A percentile compares a stretch with the other conserved stretches of the same genome.
phyloP scores from a whole-genome alignment of 2,888 invertebrate genomes.

The Drosophila buzzatii region DNA sequence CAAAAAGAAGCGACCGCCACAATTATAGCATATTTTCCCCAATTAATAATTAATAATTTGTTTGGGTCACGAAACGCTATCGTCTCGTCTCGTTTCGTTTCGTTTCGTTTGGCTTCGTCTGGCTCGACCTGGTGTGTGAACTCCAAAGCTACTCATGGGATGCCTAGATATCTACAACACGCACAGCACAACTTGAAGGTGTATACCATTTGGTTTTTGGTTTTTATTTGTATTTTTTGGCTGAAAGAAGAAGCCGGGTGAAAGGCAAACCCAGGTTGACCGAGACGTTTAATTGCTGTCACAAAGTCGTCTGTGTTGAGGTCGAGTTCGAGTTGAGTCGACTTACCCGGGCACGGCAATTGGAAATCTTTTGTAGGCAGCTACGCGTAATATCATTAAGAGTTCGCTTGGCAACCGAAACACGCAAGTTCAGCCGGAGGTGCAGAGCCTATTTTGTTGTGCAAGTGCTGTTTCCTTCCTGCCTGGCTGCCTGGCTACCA shows the following conservation, averaged over 20 bases:
- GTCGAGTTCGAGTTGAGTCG: slow-evolving; percentile 28
- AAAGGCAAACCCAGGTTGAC: slow-evolving; percentile 68
- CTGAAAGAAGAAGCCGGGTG: slow-evolving; percentile 47
- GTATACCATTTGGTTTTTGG: slow-evolving; percentile 22
- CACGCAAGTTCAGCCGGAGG: slow-evolving; percentile 70
- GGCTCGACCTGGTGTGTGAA: slow-evolving; percentile 45
- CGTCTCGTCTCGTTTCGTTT: slow-evolving; percentile 34
- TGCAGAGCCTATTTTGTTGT: slow-evolving; percentile 74
- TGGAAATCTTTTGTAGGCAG: slow-evolving; percentile 64
- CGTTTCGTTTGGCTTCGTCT: slow-evolving; percentile 26
- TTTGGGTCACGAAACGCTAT: slow-evolving; percentile 80
- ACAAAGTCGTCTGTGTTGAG: slow-evolving; percentile 56
- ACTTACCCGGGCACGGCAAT: slow-evolving; percentile 38
- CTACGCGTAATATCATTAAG: slow-evolving; percentile 47
- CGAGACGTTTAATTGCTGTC: slow-evolving; percentile 83
- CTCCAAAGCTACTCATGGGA: slow-evolving; percentile 65
- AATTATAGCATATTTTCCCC: slow-evolving; percentile 82
- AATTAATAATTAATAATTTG: slow-evolving; percentile 84
- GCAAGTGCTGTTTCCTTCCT: slow-evolving; percentile 63
- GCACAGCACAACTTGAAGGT: slow-evolving; percentile 37
- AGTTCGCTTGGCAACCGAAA: slow-evolving; percentile 30
- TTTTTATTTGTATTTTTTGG: slow-evolving; percentile 22
- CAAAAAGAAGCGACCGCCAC: slow-evolving; percentile 72
- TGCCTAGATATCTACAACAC: slow-evolving; percentile 37
- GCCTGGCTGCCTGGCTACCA: neutral